phyloP scores from a whole-genome alignment of 1,140 invertebrate species.

The Microplitis demolitor region DNA sequence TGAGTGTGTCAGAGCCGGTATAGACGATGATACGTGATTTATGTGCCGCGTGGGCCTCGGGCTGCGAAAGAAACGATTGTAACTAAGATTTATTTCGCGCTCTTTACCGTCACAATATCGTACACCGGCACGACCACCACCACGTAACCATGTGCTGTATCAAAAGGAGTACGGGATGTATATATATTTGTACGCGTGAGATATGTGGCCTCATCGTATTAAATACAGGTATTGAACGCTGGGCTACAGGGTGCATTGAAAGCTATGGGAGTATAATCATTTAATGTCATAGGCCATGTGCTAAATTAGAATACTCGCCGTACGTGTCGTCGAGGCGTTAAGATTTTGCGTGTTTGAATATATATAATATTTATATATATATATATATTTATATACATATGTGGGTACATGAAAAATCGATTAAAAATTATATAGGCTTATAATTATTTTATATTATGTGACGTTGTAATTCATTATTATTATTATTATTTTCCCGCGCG shows the following conservation, averaged over 20 bases:
- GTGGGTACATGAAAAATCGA: neutral
- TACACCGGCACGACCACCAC: constrained; percentile 38
- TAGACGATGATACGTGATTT: constrained; percentile 48
- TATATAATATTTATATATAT: neutral
- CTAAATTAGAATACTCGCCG: constrained; percentile 32
- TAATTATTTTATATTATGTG: no score
- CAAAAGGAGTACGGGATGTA: neutral
- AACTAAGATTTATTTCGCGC: constrained; percentile 57
- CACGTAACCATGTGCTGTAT: neutral
- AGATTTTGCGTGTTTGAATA: neutral
- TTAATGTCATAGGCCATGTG: constrained; percentile 27
- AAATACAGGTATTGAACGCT: constrained; percentile 27
- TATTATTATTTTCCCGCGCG: no score
- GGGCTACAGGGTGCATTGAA: constrained; percentile 11
- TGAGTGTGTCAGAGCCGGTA: constrained; percentile 4
- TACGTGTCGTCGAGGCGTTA: constrained; percentile 1
- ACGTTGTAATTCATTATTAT: no score
- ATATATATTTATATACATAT: neutral
- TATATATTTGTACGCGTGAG: neutral
- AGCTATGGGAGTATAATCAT: constrained; percentile 21
- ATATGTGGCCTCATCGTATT: constrained; percentile 3
- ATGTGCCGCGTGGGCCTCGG: constrained; percentile 48
- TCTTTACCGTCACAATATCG: constrained; percentile 57
- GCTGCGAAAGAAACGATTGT: constrained; percentile 54
- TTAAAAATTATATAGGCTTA: no score